Conservation (phyloP, 2,888 invertebrate species). For the Agonopterix alstromeriana region DNA sequence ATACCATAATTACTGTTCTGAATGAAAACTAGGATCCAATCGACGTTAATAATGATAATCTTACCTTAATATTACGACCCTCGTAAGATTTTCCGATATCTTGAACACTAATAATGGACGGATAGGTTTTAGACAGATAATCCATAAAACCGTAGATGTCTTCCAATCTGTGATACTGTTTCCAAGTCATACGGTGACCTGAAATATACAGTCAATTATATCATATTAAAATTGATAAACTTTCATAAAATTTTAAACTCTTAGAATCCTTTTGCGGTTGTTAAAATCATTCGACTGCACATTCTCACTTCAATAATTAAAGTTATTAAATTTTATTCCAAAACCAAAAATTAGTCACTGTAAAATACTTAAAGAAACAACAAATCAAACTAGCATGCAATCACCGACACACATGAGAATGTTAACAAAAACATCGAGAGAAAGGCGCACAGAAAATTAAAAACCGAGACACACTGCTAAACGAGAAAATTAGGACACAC, state of each 20-base stretch:
- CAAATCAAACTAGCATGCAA: slow-evolving; percentile 8
- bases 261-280: neutral
- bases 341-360: too few relatives aligned
- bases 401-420: slow-evolving; percentile 6
- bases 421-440: slow-evolving; percentile 2
- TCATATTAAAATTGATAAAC: too few relatives aligned
- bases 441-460: slow-evolving; percentile 2
- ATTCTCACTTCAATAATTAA: too few relatives aligned
- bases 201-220: slow-evolving; percentile 2
- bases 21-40: too few relatives aligned
- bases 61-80: slow-evolving; percentile 84
- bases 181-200: slow-evolving; percentile 84
- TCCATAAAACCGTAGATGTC: slow-evolving; percentile 88
- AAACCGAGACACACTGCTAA: slow-evolving; percentile 7
- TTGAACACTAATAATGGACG: slow-evolving; percentile 82
- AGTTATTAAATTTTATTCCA: too few relatives aligned
- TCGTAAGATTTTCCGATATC: slow-evolving; percentile 86
- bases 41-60: neutral
- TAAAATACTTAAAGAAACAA: too few relatives aligned
- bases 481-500: slow-evolving; percentile 24
- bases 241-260: too few relatives aligned
- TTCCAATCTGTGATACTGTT: slow-evolving; percentile 84
- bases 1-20: neutral
- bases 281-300: too few relatives aligned
- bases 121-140: slow-evolving; percentile 85